Conservation (phyloP, 2,113 vertebrate genomes). For the Salvelinus fontinalis region DNA sequence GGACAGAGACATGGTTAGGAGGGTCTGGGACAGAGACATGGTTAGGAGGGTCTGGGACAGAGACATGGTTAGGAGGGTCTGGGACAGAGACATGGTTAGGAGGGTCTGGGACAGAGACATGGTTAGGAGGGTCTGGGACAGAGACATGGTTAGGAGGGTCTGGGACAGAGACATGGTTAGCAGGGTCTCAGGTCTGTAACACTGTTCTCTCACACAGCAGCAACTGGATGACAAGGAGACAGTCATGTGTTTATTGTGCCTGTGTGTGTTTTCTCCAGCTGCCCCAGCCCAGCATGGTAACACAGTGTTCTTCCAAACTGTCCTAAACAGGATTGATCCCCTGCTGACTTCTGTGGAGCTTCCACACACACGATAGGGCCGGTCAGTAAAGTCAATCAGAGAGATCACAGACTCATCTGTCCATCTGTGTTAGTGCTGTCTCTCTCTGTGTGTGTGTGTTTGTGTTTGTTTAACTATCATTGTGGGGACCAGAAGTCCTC, state of each 20-base stretch:
- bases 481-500: too few relatives aligned
- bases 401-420: neutral
- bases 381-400: neutral
- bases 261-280: conserved; percentile 3
- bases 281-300: neutral
- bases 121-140: neutral
- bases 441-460: neutral
- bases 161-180: neutral
- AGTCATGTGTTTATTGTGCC: neutral
- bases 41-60: neutral
- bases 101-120: neutral
- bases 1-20: neutral
- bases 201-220: neutral
- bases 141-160: too few relatives aligned
- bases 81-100: neutral
- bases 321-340: neutral
- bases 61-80: neutral
- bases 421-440: neutral
- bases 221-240: neutral
- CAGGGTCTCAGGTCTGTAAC: neutral
- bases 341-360: neutral
- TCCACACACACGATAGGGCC: neutral
- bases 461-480: too few relatives aligned
- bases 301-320: neutral
- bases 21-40: neutral